Conservation (phyloP, 2,888 invertebrate species). For the Hoplodrina ambigua region DNA sequence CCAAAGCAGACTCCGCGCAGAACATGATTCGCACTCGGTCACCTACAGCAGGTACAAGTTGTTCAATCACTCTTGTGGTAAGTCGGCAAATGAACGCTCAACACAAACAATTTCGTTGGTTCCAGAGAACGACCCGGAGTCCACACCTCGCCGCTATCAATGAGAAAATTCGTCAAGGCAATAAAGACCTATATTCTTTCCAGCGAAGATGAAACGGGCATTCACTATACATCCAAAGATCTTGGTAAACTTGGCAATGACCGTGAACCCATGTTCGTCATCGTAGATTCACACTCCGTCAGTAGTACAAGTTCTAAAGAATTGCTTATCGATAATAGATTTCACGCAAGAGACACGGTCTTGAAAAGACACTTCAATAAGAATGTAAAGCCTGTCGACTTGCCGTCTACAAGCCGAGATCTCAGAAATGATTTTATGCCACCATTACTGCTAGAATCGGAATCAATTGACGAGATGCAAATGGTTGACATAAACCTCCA, state of each 20-base stretch:
- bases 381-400: constrained; percentile 63
- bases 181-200: constrained; percentile 76
- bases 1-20: constrained; percentile 71
- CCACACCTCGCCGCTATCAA: constrained; percentile 54
- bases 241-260: constrained; percentile 61
- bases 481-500: constrained; percentile 76
- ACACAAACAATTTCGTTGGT: constrained; percentile 73
- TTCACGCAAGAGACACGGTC: constrained; percentile 56
- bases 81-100: constrained; percentile 63
- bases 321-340: constrained; percentile 66
- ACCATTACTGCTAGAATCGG: constrained; percentile 61
- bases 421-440: constrained; percentile 44
- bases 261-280: constrained; percentile 73
- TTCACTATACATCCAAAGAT: constrained; percentile 65
- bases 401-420: constrained; percentile 74
- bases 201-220: constrained; percentile 74
- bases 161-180: constrained; percentile 65
- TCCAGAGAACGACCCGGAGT: constrained; percentile 68
- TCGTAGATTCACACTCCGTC: constrained; percentile 72
- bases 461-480: constrained; percentile 72
- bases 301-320: constrained; percentile 74
- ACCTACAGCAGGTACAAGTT: constrained; percentile 76
- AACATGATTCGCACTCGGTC: constrained; percentile 72
- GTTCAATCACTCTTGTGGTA: constrained; percentile 66
- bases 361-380: constrained; percentile 64